phyloP scores from a whole-genome alignment of 2,888 invertebrate genomes.

The Leptopilina myrica region DNA sequence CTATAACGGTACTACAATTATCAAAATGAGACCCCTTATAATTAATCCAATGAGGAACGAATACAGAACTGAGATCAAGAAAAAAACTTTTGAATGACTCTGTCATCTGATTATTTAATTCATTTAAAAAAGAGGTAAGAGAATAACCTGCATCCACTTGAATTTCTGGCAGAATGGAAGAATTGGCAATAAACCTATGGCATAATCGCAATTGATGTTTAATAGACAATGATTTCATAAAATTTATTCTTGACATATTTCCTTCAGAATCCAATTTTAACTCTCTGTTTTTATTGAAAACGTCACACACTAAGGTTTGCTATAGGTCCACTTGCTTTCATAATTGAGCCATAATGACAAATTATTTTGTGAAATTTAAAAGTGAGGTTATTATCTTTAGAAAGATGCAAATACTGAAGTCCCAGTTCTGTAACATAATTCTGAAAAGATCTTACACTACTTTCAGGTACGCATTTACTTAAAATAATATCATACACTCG shows the following conservation, averaged over 20 bases:
- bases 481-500: slow-evolving; percentile 10
- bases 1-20: slow-evolving; percentile 12
- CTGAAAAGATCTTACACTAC: slow-evolving; percentile 9
- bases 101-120: not conserved
- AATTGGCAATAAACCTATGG: slow-evolving; percentile 4
- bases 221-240: not conserved
- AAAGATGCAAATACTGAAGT: not conserved
- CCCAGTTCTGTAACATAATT: slow-evolving; percentile 15
- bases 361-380: slow-evolving; percentile 17
- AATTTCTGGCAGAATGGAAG: slow-evolving; percentile 4
- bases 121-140: not conserved
- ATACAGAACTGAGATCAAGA: slow-evolving; percentile 8
- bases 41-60: slow-evolving; percentile 1
- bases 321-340: not conserved
- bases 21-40: slow-evolving; percentile 10
- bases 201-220: slow-evolving; percentile 15
- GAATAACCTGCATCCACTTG: slow-evolving; percentile 3
- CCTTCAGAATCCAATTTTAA: not conserved
- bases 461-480: slow-evolving; percentile 9
- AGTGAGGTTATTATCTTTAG: slow-evolving; percentile 6
- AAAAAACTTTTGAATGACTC: not conserved
- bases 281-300: not conserved
- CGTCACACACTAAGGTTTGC: not conserved
- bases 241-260: slow-evolving; percentile 21
- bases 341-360: slow-evolving; percentile 6